These are phyloP conservation scores for Mormyrus proboscirostris DNA, from an alignment of 2,797 vertebrate genomes.

Conservation along the genomic window DNA sequence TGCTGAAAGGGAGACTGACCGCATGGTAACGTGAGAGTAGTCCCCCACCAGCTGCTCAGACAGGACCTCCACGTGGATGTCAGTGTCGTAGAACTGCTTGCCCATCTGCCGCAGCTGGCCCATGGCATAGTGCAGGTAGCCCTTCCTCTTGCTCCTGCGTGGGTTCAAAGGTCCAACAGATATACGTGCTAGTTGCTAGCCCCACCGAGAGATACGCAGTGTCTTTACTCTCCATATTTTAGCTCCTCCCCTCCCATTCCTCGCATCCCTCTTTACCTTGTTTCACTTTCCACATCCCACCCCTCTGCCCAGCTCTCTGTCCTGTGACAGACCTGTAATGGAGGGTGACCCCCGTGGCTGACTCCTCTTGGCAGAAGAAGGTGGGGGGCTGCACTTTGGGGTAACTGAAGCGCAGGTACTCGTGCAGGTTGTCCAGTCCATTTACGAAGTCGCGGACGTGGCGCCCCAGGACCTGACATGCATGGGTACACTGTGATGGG, in stretches of 20 bases:
- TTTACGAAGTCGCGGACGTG: conserved; percentile 69
- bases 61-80: conserved; percentile 68
- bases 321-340: conserved; percentile 57
- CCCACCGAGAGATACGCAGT: background rate
- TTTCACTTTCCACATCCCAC: background rate
- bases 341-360: conserved; percentile 63
- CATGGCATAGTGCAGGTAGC: conserved; percentile 68
- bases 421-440: conserved; percentile 66
- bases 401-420: conserved; percentile 70
- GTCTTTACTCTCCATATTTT: background rate
- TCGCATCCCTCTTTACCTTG: background rate
- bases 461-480: conserved; percentile 52
- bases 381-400: conserved; percentile 67
- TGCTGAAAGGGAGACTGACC: conserved; percentile 36
- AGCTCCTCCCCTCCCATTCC: background rate
- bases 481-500: background rate
- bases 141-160: conserved; percentile 63
- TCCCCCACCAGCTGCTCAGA: conserved; percentile 67
- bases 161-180: background rate
- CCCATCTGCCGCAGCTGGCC: conserved; percentile 68
- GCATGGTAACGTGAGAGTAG: conserved; percentile 70
- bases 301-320: conserved; percentile 1
- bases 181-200: background rate
- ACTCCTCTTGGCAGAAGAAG: conserved; percentile 71
- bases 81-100: conserved; percentile 67